These are phyloP conservation scores for Heliconius aoede DNA, from an alignment of 2,888 invertebrate species.

Conservation along the genomic window DNA sequence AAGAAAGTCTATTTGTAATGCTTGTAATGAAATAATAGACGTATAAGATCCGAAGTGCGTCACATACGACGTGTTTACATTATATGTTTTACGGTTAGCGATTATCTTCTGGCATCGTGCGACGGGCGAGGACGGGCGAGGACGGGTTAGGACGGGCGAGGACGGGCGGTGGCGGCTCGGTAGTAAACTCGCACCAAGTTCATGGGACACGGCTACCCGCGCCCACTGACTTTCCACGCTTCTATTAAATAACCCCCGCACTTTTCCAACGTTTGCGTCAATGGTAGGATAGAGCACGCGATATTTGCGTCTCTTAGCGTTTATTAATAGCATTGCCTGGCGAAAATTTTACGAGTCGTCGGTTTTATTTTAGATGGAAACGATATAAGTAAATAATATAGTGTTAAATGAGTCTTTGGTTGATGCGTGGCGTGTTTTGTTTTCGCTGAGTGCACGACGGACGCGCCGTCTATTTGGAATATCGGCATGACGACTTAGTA, in stretches of 20 bases:
- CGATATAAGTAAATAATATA: slow-evolving; percentile 78
- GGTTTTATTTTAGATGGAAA: slow-evolving; percentile 75
- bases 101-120: slow-evolving; percentile 45
- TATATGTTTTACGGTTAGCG: slow-evolving; percentile 46
- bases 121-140: slow-evolving; percentile 41
- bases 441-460: slow-evolving; percentile 61
- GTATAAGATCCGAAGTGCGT: slow-evolving; percentile 37
- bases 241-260: slow-evolving; percentile 77
- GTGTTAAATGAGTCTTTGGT: slow-evolving; percentile 66
- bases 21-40: slow-evolving; percentile 19
- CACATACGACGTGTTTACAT: slow-evolving; percentile 44
- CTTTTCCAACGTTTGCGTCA: slow-evolving; percentile 81
- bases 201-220: slow-evolving; percentile 66
- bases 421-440: slow-evolving; percentile 68
- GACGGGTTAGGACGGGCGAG: too few species aligned
- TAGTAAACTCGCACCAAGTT: slow-evolving; percentile 65
- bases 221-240: slow-evolving; percentile 70
- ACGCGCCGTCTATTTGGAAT: slow-evolving; percentile 65
- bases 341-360: slow-evolving; percentile 76
- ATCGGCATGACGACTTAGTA: slow-evolving; percentile 61
- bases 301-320: slow-evolving; percentile 76
- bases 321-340: slow-evolving; percentile 78
- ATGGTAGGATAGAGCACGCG: slow-evolving; percentile 74
- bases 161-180: slow-evolving; percentile 45
- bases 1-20: background rate